phyloP scores from a whole-genome alignment of 2,113 vertebrate genomes.

The Scalopus aquaticus region DNA sequence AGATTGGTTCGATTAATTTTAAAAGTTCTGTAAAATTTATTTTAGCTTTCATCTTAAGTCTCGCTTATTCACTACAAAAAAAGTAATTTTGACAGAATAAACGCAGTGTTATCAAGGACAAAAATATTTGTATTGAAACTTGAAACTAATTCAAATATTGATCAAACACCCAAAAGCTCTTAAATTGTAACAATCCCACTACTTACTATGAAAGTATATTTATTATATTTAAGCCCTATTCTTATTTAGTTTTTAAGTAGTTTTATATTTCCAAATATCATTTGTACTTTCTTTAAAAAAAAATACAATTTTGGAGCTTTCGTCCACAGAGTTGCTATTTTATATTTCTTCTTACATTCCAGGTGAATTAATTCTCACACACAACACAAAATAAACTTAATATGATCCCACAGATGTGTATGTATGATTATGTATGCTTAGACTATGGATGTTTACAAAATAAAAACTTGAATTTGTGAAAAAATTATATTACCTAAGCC shows the following conservation, averaged over 20 bases:
- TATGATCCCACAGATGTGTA: neutral
- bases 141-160: slow-evolving; percentile 29
- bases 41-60: neutral
- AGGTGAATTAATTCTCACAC: neutral
- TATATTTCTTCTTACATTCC: neutral
- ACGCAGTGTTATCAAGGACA: neutral
- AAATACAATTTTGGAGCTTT: neutral
- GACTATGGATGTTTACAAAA: neutral
- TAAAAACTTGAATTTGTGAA: neutral
- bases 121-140: neutral
- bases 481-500: neutral
- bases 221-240: neutral
- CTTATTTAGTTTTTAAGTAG: neutral
- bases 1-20: neutral
- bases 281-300: neutral
- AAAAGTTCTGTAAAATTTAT: neutral
- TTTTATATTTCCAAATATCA: neutral
- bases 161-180: neutral
- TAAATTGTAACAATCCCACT: neutral
- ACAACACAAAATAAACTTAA: neutral
- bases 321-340: neutral
- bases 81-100: slow-evolving; percentile 1
- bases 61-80: slow-evolving; percentile 1
- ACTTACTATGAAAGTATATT: neutral
- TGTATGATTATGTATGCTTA: too few species aligned